phyloP scores from a whole-genome alignment of 2,113 vertebrate species.

The Athene cunicularia region DNA sequence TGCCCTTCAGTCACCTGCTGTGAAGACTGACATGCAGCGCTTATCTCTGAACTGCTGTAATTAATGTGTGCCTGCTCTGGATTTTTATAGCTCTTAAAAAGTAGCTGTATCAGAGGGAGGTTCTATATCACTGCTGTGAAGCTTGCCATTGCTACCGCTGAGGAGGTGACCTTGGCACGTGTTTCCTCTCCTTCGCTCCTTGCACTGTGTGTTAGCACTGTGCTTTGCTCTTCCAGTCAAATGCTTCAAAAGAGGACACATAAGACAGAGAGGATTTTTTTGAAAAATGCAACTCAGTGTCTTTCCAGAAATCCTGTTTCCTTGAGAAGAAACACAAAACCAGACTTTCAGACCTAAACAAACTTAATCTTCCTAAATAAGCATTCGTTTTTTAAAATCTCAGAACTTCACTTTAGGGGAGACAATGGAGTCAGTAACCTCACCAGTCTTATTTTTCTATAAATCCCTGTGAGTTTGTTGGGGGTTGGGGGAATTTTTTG shows the following conservation, averaged over 20 bases:
- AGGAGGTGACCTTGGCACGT: conserved; percentile 6
- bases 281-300: background rate
- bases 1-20: background rate
- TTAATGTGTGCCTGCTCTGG: conserved; percentile 2
- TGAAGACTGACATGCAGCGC: background rate
- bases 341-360: background rate
- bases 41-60: background rate
- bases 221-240: conserved; percentile 42
- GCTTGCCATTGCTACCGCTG: background rate
- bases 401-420: background rate
- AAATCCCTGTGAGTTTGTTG: background rate
- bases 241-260: conserved; percentile 42
- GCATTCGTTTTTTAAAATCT: background rate
- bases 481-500: background rate
- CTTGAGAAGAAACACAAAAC: background rate
- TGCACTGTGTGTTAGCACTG: background rate
- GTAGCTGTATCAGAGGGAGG: background rate
- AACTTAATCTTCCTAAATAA: background rate
- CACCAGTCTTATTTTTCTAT: background rate
- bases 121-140: background rate
- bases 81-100: conserved; percentile 41
- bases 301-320: background rate
- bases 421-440: background rate
- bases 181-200: conserved; percentile 4
- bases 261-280: background rate